Base-by-base conservation (phyloP, 2,113 vertebrate species). In the Ranitomeya imitator region DNA sequence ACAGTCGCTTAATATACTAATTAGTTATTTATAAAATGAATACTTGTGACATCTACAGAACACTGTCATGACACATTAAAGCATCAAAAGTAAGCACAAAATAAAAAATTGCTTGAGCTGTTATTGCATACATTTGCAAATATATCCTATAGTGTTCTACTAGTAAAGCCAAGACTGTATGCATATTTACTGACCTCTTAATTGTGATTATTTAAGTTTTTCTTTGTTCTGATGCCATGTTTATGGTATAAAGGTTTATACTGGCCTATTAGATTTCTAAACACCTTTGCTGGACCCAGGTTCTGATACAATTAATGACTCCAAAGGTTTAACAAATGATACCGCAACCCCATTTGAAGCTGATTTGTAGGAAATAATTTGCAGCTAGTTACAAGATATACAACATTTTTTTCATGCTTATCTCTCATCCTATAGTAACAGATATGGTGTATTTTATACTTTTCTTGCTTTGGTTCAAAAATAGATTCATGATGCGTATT, bases 1-100 rank as follows among this genome's bases (percentile, higher is more conserved):
- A 65, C 37, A 83, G 60, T 69, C 18, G 54, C 67, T 83, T 67
- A 65, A 23, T 67, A 67, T 83, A 83, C 57, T 65, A 67, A 69
- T 83, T 83, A 83, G 19, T 54, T 15, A 19, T 83, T 51, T 55
- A 69, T 10, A 69, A 54, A 83, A 67, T 83, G 21, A 69, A 69
- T 21, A 83, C 4, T 21, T 19, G 21, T 83, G 80, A 65, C 37
- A 83, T 67, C 61, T 65, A 83, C 31, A 65, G 60, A 51, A 81
- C 7, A 14, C 78, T 81, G 55, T 19, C 60, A 63, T 18, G 9
- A 82, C 21, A 21, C 2, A 63, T 52, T 67, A 52, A 65, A 51
- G 31, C 7, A 51, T 19, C 52, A 13, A 18, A 83, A 83, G 16
- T 83, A 67, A 83, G 60, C 18, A 52, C 80, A 83, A 54, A 10